phyloP scores from a whole-genome alignment of 2,888 invertebrate species.

The Drosophila diplacantha region DNA sequence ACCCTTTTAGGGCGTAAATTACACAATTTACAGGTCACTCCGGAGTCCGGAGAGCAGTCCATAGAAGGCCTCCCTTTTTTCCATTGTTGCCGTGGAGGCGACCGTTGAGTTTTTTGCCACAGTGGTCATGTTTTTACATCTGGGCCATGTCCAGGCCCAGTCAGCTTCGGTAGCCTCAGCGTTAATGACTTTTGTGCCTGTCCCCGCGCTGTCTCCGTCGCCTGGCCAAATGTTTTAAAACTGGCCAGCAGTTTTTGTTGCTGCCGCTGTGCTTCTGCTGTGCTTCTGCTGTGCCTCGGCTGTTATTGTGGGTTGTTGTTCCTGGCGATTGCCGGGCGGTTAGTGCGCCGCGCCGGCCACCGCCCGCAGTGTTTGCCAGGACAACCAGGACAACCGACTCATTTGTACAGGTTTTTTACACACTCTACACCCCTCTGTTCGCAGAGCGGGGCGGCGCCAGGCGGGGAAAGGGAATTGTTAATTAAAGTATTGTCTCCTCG shows the following conservation, averaged over 20 bases:
- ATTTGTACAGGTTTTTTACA: slow-evolving; percentile 64
- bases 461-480: slow-evolving; percentile 66
- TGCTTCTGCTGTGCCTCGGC: slow-evolving; percentile 40
- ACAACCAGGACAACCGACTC: slow-evolving; percentile 66
- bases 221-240: slow-evolving; percentile 72
- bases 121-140: slow-evolving; percentile 71
- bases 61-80: slow-evolving; percentile 20
- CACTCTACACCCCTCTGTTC: slow-evolving; percentile 14
- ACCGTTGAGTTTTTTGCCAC: slow-evolving; percentile 65
- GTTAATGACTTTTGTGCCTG: slow-evolving; percentile 72
- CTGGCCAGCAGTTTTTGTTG: slow-evolving; percentile 43
- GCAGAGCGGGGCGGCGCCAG: background rate
- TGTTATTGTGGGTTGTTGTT: slow-evolving; percentile 43
- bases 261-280: slow-evolving; percentile 29
- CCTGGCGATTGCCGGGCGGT: slow-evolving; percentile 56
- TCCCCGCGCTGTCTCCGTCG: slow-evolving; percentile 54
- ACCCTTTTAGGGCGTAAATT: slow-evolving; percentile 5
- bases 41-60: slow-evolving; percentile 16
- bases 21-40: slow-evolving; percentile 38
- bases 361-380: slow-evolving; percentile 70
- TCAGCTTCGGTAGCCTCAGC: slow-evolving; percentile 50
- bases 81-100: slow-evolving; percentile 45
- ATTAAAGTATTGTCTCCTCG: slow-evolving; percentile 74
- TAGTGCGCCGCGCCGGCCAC: slow-evolving; percentile 58
- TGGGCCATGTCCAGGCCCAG: slow-evolving; percentile 70